These are phyloP conservation scores for Nycteola revayana DNA, from an alignment of 2,888 invertebrate species.

Conservation along the genomic window DNA sequence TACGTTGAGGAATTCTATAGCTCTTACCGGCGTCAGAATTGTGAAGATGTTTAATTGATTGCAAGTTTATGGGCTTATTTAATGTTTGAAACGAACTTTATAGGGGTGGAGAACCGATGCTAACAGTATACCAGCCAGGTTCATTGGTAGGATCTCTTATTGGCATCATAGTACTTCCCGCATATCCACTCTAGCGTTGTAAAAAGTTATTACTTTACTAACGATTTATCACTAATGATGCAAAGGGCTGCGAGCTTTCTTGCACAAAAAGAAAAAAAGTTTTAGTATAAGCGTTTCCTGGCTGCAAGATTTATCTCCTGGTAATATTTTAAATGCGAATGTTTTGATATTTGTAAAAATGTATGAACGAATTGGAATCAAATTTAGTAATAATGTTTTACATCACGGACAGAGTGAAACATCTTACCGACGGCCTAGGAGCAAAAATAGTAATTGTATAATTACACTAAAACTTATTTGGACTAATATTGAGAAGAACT, in stretches of 20 bases:
- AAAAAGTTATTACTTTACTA: constrained; percentile 42
- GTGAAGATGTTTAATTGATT: constrained; percentile 44
- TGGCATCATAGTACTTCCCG: constrained; percentile 38
- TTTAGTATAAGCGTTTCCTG: background rate
- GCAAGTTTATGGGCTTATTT: constrained; percentile 42
- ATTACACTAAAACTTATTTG: too few relatives aligned
- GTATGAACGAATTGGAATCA: too few relatives aligned
- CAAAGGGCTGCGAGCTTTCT: constrained; percentile 10
- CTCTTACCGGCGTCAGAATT: constrained; percentile 32
- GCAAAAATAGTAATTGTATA: too few relatives aligned
- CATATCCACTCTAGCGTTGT: constrained; percentile 34
- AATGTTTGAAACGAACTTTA: constrained; percentile 36
- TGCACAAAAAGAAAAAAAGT: constrained; percentile 10
- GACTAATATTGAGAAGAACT: too few relatives aligned
- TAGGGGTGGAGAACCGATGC: constrained; percentile 27
- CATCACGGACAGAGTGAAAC: too few relatives aligned
- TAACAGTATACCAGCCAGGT: constrained; percentile 31
- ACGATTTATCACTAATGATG: constrained; percentile 39
- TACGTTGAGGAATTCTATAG: constrained; percentile 31
- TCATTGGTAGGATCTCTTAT: constrained; percentile 36
- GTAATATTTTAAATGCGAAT: too few relatives aligned
- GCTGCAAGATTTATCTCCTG: too few relatives aligned
- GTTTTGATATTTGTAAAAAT: too few relatives aligned
- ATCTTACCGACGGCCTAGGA: too few relatives aligned
- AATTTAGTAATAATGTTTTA: too few relatives aligned